Percentiles rank a stretch among this genome's conserved stretches.
Conservation (phyloP, 2,797 vertebrate species). For the Erpetoichthys calabaricus region DNA sequence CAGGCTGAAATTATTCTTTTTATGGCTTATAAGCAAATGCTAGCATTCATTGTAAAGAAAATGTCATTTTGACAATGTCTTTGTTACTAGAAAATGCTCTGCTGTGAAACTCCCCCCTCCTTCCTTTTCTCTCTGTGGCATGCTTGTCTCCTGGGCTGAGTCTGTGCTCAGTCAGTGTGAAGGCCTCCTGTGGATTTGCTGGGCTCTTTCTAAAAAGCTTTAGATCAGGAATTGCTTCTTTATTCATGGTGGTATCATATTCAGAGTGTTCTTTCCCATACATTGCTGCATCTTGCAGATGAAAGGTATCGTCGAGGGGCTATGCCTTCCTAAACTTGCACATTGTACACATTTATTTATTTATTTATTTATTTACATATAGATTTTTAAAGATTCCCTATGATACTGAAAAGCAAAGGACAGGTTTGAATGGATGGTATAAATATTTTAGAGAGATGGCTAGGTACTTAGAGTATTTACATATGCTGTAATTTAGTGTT, state of each 20-base stretch:
- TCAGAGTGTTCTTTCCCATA: slow-evolving; percentile 9
- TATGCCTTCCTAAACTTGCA: no score
- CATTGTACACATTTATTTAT: no score
- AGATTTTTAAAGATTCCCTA: no score
- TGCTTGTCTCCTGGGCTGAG: slow-evolving; percentile 23
- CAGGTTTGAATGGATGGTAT: no score
- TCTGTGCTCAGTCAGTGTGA: slow-evolving; percentile 8
- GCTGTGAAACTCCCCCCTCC: slow-evolving; percentile 32
- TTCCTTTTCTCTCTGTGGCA: slow-evolving; percentile 3
- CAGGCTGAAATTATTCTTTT: slow-evolving; percentile 69
- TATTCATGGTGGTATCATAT: slow-evolving; percentile 12
- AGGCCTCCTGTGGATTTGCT: slow-evolving; percentile 11
- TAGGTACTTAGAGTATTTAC: no score
- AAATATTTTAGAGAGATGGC: no score
- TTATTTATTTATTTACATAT: no score
- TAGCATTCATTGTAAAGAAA: slow-evolving; percentile 70
- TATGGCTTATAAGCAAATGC: slow-evolving; percentile 69
- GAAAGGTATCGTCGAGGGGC: neutral
- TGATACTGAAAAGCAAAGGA: no score
- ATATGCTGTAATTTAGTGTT: no score
- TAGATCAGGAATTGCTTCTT: slow-evolving; percentile 15
- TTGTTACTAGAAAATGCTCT: slow-evolving; percentile 49
- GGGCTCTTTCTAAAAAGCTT: slow-evolving; percentile 13
- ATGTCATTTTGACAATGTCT: slow-evolving; percentile 70
- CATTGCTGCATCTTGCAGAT: neutral